phyloP scores from a whole-genome alignment of 2,797 vertebrate species.

The Xyrichtys novacula region DNA sequence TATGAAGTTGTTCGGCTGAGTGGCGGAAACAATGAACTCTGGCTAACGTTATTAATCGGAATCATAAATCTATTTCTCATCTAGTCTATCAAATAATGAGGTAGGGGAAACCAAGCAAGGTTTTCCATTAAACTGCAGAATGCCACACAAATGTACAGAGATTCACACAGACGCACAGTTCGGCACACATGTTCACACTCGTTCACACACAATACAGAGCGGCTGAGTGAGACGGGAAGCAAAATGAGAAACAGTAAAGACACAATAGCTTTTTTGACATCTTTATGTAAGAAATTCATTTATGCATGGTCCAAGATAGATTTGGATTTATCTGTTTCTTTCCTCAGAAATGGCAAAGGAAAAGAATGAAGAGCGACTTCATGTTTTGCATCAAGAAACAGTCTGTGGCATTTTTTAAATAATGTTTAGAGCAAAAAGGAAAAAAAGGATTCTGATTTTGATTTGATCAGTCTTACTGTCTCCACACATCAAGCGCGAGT shows the following conservation, averaged over 20 bases:
- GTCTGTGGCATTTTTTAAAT: conserved; percentile 46
- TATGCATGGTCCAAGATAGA: conserved; percentile 51
- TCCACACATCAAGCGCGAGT: no score
- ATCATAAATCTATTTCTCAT: conserved; percentile 84
- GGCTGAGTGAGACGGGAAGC: conserved; percentile 35
- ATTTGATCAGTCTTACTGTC: conserved; percentile 48
- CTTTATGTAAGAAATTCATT: conserved; percentile 63
- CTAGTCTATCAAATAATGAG: conserved; percentile 82
- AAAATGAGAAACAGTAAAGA: conserved; percentile 50
- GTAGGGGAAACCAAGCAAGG: conserved; percentile 64
- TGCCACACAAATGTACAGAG: conserved; percentile 46
- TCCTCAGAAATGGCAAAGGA: conserved; percentile 42
- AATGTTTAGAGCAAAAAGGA: conserved; percentile 61
- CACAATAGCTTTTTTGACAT: conserved; percentile 54
- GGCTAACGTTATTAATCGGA: conserved; percentile 83
- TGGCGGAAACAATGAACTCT: conserved; percentile 83
- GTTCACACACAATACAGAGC: conserved; percentile 39
- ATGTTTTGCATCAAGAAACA: conserved; percentile 43
- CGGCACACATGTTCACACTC: conserved; percentile 20
- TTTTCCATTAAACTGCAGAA: conserved; percentile 73
- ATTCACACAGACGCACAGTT: conserved; percentile 32
- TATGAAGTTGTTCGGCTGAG: conserved; percentile 84
- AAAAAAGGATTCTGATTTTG: conserved; percentile 53
- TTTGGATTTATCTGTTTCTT: conserved; percentile 60
- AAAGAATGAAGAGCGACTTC: conserved; percentile 13